Evolutionary conservation across 1,140 invertebrate genomes (phyloP).

Genomic region (Elysia chlorotica): DNA sequence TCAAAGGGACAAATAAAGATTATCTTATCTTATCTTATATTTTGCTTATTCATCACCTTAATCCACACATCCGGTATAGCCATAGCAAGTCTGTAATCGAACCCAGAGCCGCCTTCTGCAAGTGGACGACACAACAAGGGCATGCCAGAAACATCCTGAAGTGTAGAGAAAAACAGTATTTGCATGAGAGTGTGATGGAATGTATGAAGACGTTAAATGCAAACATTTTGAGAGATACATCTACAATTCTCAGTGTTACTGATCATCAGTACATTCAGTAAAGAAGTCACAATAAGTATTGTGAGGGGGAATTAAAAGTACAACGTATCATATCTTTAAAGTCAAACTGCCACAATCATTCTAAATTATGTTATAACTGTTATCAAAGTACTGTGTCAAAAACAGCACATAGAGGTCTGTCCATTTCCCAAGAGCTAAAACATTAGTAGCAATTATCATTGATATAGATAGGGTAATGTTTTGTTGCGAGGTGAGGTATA

Average conservation of each 20-base stretch:
- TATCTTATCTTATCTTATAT: too few species aligned
- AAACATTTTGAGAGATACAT: not conserved
- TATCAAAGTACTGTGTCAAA: too few species aligned
- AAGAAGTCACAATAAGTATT: not conserved
- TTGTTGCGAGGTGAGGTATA: too few species aligned
- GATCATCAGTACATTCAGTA: too few species aligned
- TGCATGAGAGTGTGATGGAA: not conserved
- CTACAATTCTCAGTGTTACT: too few species aligned
- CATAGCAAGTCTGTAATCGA: conserved; percentile 98
- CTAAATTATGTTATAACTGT: too few species aligned
- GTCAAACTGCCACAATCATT: not conserved
- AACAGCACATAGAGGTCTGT: too few species aligned
- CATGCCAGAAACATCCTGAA: conserved; percentile 97
- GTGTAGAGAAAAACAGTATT: not conserved
- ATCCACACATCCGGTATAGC: conserved; percentile 99
- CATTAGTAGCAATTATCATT: too few species aligned
- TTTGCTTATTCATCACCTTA: too few species aligned
- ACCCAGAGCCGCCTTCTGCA: conserved; percentile 90
- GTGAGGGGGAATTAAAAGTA: not conserved
- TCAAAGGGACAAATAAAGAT: too few species aligned
- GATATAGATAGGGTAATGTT: too few species aligned
- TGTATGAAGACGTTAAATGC: not conserved
- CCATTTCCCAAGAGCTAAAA: too few species aligned
- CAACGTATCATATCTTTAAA: not conserved
- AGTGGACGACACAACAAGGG: conserved; percentile 93